phyloP scores from a whole-genome alignment of 37 sponge, comb jelly and placozoan genomes.

The Halichondria panicea region DNA sequence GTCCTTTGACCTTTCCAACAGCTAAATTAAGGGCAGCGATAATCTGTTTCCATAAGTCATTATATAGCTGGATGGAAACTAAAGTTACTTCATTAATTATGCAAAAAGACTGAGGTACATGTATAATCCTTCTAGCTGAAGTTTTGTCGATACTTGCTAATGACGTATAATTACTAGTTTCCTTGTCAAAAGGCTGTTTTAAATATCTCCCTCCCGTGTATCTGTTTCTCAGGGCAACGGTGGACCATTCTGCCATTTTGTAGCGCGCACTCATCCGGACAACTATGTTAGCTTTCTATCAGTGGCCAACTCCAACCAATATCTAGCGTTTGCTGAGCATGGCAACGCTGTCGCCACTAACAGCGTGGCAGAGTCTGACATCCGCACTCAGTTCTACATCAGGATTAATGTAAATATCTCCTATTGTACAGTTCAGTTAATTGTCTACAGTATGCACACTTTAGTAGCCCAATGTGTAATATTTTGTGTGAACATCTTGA shows the following conservation, averaged over 20 bases:
- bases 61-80: too few species aligned
- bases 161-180: too few species aligned
- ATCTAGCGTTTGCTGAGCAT: conserved; percentile 26
- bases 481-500: not conserved
- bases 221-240: conserved; percentile 20
- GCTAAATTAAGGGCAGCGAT: too few species aligned
- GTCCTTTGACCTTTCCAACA: too few species aligned
- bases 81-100: too few species aligned
- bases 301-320: conserved; percentile 29
- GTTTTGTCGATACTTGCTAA: too few species aligned
- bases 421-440: not conserved
- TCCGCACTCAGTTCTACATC: conserved; percentile 68
- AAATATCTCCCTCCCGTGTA: not conserved
- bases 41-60: too few species aligned
- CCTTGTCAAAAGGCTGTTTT: not conserved
- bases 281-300: conserved; percentile 63
- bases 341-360: conserved; percentile 20
- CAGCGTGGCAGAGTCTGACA: conserved; percentile 6
- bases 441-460: not conserved
- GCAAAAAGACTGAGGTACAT: too few species aligned
- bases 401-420: conserved; percentile 38
- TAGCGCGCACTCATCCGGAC: conserved; percentile 41
- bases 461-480: not conserved
- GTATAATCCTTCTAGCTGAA: too few species aligned
- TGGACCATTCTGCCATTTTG: conserved; percentile 18